Percentiles rank a stretch among this genome's conserved stretches.
Conservation (phyloP, 2,797 vertebrate species). For the Sphaeramia orbicularis region DNA sequence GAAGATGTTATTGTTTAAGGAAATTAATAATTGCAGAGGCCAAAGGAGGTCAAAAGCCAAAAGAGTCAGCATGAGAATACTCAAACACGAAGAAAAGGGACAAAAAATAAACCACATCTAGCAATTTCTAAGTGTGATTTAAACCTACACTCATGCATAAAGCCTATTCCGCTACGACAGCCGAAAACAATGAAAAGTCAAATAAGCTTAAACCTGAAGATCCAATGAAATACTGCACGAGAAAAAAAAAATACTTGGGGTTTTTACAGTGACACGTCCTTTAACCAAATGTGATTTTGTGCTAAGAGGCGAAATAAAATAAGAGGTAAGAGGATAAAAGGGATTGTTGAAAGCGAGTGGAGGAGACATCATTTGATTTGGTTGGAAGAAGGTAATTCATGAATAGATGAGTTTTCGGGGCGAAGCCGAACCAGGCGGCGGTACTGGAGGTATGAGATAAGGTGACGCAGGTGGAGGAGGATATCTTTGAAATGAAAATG, state of each 20-base stretch:
- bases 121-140: background rate
- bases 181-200: background rate
- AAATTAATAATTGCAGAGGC: background rate
- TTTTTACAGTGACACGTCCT: constrained; percentile 8
- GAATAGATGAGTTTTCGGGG: constrained; percentile 26
- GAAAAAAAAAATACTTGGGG: background rate
- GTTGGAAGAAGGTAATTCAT: constrained; percentile 30
- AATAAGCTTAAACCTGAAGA: background rate
- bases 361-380: constrained; percentile 20
- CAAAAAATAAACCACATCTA: background rate
- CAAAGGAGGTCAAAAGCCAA: background rate
- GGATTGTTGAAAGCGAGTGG: constrained; percentile 9
- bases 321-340: constrained; percentile 7
- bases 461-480: constrained; percentile 16
- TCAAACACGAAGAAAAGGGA: too few species aligned
- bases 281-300: constrained; percentile 8
- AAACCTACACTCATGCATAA: background rate
- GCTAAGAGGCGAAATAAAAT: constrained; percentile 10
- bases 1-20: background rate
- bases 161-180: background rate
- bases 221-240: background rate
- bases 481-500: constrained; percentile 17
- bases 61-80: too few species aligned
- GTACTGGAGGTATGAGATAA: constrained; percentile 32
- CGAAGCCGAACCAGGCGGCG: constrained; percentile 10